phyloP scores from a whole-genome alignment of 2,797 vertebrate species.

The Falco biarmicus region DNA sequence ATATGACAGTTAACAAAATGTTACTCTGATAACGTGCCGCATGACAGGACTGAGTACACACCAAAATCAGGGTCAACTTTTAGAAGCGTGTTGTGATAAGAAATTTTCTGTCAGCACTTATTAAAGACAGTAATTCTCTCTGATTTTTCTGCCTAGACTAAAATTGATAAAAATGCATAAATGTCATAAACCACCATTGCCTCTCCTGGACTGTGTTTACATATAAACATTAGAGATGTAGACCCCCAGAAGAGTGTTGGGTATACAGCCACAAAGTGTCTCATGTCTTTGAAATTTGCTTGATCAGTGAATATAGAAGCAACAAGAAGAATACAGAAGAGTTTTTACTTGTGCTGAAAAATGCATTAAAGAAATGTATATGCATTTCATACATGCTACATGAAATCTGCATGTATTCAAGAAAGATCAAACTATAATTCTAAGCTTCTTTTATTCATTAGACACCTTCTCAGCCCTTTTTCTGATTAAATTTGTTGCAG shows the following conservation, averaged over 20 bases:
- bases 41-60: not conserved
- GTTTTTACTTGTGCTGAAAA: not conserved
- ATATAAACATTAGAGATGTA: not conserved
- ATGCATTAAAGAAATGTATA: not conserved
- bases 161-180: not conserved
- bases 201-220: not conserved
- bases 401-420: not conserved
- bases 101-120: not conserved
- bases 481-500: not conserved
- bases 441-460: not conserved
- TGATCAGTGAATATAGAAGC: not conserved
- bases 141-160: not conserved
- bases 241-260: not conserved
- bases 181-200: not conserved
- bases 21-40: not conserved
- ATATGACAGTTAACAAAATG: not conserved
- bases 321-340: not conserved
- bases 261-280: not conserved
- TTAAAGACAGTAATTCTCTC: not conserved
- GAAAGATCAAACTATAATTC: not conserved
- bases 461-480: not conserved
- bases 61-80: rapidly evolving
- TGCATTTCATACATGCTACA: not conserved
- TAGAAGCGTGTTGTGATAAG: not conserved
- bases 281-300: not conserved